Evolutionary conservation across 2,888 invertebrate species (phyloP).

Genomic region (Slavum lentiscoides): DNA sequence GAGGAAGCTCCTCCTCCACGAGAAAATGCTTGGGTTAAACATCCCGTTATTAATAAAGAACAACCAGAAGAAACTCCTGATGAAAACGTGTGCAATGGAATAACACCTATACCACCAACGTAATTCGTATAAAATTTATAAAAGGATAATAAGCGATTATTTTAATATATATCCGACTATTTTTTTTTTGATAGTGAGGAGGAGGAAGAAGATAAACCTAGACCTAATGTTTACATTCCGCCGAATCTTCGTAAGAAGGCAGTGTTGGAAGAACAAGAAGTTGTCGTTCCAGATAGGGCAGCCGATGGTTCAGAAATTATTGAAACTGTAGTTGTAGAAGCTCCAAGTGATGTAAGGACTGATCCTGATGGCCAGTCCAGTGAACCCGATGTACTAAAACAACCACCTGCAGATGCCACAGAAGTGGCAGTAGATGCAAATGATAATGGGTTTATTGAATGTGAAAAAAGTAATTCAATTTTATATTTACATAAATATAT

Average conservation of each 20-base stretch:
- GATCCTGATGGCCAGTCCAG: conserved; percentile 45
- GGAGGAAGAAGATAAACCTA: conserved; percentile 17
- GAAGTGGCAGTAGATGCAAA: conserved; percentile 16
- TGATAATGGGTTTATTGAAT: conserved; percentile 46
- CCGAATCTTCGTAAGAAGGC: conserved; percentile 43
- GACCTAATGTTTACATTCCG: conserved; percentile 41
- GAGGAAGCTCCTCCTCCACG: conserved; percentile 58
- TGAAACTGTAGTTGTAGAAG: conserved; percentile 30
- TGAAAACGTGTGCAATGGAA: conserved; percentile 43
- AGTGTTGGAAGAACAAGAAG: neutral
- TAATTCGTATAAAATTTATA: conserved; percentile 2
- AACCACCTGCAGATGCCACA: neutral
- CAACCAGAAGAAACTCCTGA: neutral
- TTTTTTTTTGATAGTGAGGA: conserved; percentile 9
- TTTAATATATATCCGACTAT: neutral
- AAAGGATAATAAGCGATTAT: neutral
- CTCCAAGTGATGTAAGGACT: conserved; percentile 36
- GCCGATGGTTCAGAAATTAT: conserved; percentile 41
- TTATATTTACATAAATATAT: neutral
- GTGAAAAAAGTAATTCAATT: conserved; percentile 23
- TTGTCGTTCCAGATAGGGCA: conserved; percentile 4
- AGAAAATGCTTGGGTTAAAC: conserved; percentile 58
- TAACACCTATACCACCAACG: neutral
- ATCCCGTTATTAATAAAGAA: conserved; percentile 25
- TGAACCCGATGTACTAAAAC: conserved; percentile 32